Evolutionary conservation across 2,113 vertebrate genomes (phyloP), one percentile per base, ranked within the genome.

Genomic region (Scolopax mira): DNA sequence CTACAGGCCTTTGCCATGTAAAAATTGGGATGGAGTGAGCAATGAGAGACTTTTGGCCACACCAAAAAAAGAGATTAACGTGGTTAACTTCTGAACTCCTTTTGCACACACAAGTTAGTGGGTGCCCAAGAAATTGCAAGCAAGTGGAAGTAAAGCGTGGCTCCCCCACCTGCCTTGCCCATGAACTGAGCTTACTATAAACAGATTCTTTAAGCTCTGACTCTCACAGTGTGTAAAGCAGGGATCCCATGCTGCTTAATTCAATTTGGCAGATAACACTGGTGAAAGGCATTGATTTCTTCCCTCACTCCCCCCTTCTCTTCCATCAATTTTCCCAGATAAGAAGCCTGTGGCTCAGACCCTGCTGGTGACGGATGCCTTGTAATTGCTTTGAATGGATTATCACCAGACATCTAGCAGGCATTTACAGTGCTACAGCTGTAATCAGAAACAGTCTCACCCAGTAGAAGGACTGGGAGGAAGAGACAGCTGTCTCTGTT

Each of bases 371-470:
- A 95, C 18, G 78, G 95, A 95, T 95, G 89, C 93, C 93, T 95
- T 85, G 93, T 94, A 91, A 96, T 95, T 95, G 96, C 96, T 96
- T 74, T 73, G 89, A 95, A 95, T 94, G 95, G 95, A 95, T 96
- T 93, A 95, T 93, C 95, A 85, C 78, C 93, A 95, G 93, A 91
- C 95, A 94, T 83, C 85, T 58, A 69, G 89, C 95, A 96, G 88
- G 94, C 94, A 82, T 66, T 91, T 79, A 61, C 91, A 85, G 95
- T 37, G 91, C 93, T 85, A 75, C 85, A 79, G 96, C 94, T 91
- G 89, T 89, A 91, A 92, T 91, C 87, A 94, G 87, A 87, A 95
- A 91, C 91, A 94, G 79, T 75, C 70, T 49, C 84, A 64, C 78
- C 78, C 71, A 28, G 81, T 11, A 81, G 71, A 95, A 75, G 87